Percentiles rank a stretch among this genome's conserved stretches.
Evolutionary conservation across 2,888 invertebrate species (phyloP).

Genomic region (Alloplasta piceator): DNA sequence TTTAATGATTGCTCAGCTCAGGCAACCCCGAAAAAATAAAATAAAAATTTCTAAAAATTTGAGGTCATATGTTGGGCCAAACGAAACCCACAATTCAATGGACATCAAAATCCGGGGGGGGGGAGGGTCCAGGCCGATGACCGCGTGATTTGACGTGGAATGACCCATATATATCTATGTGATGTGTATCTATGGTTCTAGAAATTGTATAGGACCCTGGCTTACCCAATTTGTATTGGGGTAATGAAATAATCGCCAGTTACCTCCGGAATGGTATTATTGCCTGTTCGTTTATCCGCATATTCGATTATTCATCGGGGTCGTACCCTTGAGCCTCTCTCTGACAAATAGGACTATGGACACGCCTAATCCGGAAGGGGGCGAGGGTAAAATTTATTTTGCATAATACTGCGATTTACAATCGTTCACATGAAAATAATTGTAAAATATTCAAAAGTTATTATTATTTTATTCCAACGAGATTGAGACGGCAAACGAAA

Average conservation of each 20-base stretch:
- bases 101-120: too few relatives aligned
- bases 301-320: constrained; percentile 47
- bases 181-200: constrained; percentile 1
- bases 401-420: neutral
- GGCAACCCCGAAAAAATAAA: too few relatives aligned
- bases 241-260: constrained; percentile 45
- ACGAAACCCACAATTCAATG: too few relatives aligned
- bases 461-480: neutral
- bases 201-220: neutral
- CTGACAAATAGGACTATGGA: neutral
- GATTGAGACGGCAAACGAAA: neutral
- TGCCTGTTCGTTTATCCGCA: constrained; percentile 31
- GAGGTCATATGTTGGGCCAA: too few relatives aligned
- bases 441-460: neutral
- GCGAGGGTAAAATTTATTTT: constrained; percentile 31
- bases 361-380: constrained; percentile 6
- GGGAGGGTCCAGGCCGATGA: too few relatives aligned
- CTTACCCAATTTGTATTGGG: constrained; percentile 24
- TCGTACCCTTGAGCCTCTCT: constrained; percentile 37
- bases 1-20: too few relatives aligned
- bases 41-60: too few relatives aligned
- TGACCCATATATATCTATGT: too few relatives aligned
- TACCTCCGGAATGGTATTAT: constrained; percentile 45
- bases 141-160: too few relatives aligned
- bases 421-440: neutral